phyloP scores from a whole-genome alignment of 2,888 invertebrate genomes.

The Strigamia maritima region DNA sequence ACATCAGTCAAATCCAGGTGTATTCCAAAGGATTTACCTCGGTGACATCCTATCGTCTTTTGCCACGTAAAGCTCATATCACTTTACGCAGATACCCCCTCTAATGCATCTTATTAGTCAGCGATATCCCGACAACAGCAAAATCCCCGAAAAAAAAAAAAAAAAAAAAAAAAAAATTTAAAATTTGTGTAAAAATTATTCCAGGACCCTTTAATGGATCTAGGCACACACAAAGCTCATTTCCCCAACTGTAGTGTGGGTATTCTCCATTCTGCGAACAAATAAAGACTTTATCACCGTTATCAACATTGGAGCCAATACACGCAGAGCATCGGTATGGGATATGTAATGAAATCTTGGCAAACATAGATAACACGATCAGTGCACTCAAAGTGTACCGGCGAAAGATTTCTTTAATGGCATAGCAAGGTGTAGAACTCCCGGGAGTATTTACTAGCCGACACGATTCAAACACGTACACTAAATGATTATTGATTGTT shows the following conservation, averaged over 20 bases:
- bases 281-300: not conserved
- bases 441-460: not conserved
- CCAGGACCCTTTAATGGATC: too few species aligned
- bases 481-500: conserved; percentile 9
- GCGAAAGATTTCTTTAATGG: conserved; percentile 9
- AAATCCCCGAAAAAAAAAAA: too few species aligned
- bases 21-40: not conserved
- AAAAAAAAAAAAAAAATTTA: too few species aligned
- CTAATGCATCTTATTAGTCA: not conserved
- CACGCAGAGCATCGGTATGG: not conserved
- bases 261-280: not conserved
- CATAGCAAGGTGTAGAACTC: not conserved
- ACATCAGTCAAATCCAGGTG: not conserved
- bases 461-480: not conserved
- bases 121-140: not conserved
- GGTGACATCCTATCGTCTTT: not conserved
- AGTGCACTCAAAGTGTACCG: not conserved
- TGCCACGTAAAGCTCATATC: not conserved
- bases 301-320: not conserved
- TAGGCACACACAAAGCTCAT: too few species aligned
- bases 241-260: too few species aligned
- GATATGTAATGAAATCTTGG: not conserved
- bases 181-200: too few species aligned
- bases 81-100: not conserved
- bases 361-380: conserved; percentile 19